Percentiles rank a stretch among this genome's conserved stretches.
Evolutionary conservation across 2,888 invertebrate genomes (phyloP).

Genomic region (Gisinianus flammeolus): DNA sequence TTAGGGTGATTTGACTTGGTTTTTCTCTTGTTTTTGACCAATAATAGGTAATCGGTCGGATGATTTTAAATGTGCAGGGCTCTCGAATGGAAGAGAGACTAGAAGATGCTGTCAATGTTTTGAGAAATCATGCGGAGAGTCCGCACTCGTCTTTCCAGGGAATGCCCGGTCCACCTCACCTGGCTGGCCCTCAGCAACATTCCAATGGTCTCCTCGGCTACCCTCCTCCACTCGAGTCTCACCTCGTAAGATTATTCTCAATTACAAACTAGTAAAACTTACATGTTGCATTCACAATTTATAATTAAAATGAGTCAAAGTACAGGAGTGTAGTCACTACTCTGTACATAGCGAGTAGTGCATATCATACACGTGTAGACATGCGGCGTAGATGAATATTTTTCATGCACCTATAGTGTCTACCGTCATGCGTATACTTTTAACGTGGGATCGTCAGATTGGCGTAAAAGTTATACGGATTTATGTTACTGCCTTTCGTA

Average conservation of each 20-base stretch:
- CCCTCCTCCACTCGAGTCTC: constrained; percentile 62
- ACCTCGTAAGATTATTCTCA: constrained; percentile 60
- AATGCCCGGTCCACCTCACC: constrained; percentile 57
- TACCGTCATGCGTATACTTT: too few relatives aligned
- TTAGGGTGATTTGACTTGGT: constrained; percentile 31
- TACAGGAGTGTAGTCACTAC: too few relatives aligned
- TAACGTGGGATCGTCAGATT: neutral
- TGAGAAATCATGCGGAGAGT: constrained; percentile 92
- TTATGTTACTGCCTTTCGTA: neutral
- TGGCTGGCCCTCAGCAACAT: constrained; percentile 61
- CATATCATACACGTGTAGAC: too few relatives aligned
- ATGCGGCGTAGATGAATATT: too few relatives aligned
- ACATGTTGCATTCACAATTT: too few relatives aligned
- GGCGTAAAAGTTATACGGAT: neutral
- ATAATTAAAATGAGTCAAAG: too few relatives aligned
- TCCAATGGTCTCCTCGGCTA: constrained; percentile 65
- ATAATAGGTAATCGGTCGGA: constrained; percentile 40
- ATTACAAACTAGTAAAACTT: neutral
- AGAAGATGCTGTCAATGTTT: constrained; percentile 93
- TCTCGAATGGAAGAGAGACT: constrained; percentile 93
- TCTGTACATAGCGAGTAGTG: too few relatives aligned
- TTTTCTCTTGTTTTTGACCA: constrained; percentile 34
- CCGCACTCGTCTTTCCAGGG: constrained; percentile 66
- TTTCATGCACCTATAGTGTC: too few relatives aligned
- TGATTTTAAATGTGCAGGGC: constrained; percentile 67